Base-by-base conservation (phyloP, 2,888 invertebrate species). In the Euphydryas editha region DNA sequence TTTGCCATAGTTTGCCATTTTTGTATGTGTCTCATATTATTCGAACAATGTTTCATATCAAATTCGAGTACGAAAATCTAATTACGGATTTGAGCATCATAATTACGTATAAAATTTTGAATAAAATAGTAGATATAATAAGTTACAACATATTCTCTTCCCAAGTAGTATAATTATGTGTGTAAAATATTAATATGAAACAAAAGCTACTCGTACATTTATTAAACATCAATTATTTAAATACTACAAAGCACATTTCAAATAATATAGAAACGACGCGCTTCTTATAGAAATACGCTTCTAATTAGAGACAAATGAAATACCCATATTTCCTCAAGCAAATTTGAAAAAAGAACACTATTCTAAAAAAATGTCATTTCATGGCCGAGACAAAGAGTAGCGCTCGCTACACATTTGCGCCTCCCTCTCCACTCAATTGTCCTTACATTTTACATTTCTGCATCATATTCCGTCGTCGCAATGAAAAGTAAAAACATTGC, bases 401-500 rank as follows among this genome's bases (percentile, higher is more conserved):
- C 72, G 80, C 79, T 79, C 82, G 79, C 81, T 82, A 81, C 84
- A 87, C 84, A 84, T 83, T 84, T 81, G 80, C 83, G 81, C 82
- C 77, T 80, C 76, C 81, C 83, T 79, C 84, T 80, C 82, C 77
- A 82, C 85, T 85, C 89, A 87, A 90, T 90, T 90, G 91, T 91
- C 88, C 85, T 88, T 85, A 87, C 88, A 86, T 90, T 89, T 92
- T 87, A 88, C 86, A 91, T 90, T 90, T 87, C 88, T 89, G 86
- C 90, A 88, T 90, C 91, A 91, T 90, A 90, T 91, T 90, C 87
- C 80, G 82, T 81, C 78, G 79, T 81, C 81, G 88, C 88, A 88
- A 90, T 88, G 88, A 88, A 90, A 90, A 89, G 85, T 86, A 88
- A 90, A 90, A 90, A 90, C 87, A 89, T 83, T 87, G 84, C 86